phyloP scores from a whole-genome alignment of 1,140 invertebrate species.

The Pseudomyrmex dendroicus region DNA sequence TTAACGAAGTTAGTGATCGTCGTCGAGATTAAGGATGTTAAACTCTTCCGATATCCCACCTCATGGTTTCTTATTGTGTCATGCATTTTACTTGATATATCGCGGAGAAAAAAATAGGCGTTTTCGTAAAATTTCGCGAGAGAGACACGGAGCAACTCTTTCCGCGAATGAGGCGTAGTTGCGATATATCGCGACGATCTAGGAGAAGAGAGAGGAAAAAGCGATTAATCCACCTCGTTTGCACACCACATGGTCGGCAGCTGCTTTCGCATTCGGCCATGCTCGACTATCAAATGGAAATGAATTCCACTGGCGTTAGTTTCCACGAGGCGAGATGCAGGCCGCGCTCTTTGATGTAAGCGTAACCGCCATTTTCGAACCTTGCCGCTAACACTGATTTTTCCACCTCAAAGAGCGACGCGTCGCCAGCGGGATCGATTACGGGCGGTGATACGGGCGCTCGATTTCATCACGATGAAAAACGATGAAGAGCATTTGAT shows the following conservation, averaged over 20 bases:
- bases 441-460: background rate
- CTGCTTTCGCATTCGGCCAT: constrained; percentile 31
- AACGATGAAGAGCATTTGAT: background rate
- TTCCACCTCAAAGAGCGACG: constrained; percentile 53
- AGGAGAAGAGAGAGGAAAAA: background rate
- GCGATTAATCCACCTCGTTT: constrained; percentile 59
- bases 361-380: constrained; percentile 52
- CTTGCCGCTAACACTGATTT: constrained; percentile 49
- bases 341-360: constrained; percentile 64
- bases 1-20: background rate
- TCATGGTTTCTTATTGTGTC: too few relatives aligned
- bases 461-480: too few relatives aligned
- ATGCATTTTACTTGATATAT: constrained; percentile 22
- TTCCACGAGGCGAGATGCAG: constrained; percentile 31
- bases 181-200: constrained; percentile 17
- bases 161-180: constrained; percentile 33
- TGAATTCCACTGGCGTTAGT: constrained; percentile 67
- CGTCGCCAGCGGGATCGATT: constrained; percentile 10
- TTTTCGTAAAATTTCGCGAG: constrained; percentile 43
- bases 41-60: background rate
- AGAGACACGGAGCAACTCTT: constrained; percentile 42
- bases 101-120: constrained; percentile 9
- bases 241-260: constrained; percentile 38
- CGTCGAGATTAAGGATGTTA: background rate
- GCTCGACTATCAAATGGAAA: constrained; percentile 69